Percentiles rank a stretch among this genome's conserved stretches.
Conservation (phyloP, 2,797 vertebrate genomes). For the Lagorchestes hirsutus region DNA sequence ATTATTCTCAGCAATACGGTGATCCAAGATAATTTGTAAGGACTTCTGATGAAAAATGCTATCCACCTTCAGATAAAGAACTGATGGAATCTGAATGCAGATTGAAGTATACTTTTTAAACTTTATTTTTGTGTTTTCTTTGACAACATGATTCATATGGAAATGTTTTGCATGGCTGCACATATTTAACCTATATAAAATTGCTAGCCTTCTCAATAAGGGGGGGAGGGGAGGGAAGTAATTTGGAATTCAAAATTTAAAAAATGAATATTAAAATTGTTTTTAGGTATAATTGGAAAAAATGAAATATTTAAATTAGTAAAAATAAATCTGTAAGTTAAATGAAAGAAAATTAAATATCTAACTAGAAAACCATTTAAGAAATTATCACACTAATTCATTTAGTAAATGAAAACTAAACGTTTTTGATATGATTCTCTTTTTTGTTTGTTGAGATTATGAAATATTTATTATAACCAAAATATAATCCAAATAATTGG, state of each 20-base stretch:
- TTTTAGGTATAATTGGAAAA: neutral
- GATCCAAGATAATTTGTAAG: neutral
- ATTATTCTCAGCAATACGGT: neutral
- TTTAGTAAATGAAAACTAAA: conserved; percentile 1
- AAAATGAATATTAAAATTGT: neutral
- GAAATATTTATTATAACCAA: conserved; percentile 8
- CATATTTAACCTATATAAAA: neutral
- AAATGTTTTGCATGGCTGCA: neutral
- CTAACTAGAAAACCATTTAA: conserved; percentile 44
- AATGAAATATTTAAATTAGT: neutral
- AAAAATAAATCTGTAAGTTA: conserved; percentile 18
- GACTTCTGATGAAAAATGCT: neutral
- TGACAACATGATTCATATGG: neutral
- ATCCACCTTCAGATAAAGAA: neutral
- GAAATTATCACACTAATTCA: conserved; percentile 40
- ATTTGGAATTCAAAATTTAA: neutral
- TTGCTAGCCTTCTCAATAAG: neutral
- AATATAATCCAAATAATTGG: conserved; percentile 11
- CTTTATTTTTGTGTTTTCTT: neutral
- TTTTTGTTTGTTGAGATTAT: conserved; percentile 46
- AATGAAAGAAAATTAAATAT: conserved; percentile 24
- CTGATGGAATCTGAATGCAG: too few relatives aligned
- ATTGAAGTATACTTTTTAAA: neutral
- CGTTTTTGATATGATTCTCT: conserved; percentile 34
- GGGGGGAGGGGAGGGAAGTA: neutral